Evolutionary conservation across 2,113 vertebrate genomes (phyloP).

Genomic region (Polyodon spathula): DNA sequence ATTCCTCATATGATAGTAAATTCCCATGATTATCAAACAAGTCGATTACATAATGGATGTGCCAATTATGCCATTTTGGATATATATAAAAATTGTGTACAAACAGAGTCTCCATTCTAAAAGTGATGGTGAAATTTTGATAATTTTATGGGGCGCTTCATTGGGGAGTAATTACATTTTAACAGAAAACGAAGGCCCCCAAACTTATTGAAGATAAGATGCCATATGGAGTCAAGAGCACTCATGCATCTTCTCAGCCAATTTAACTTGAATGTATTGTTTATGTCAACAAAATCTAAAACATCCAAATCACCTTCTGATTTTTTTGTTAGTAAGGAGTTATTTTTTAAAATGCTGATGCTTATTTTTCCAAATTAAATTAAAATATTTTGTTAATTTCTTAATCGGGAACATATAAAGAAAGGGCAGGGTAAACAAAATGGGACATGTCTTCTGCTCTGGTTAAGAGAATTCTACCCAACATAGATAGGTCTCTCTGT

Average conservation of each 20-base stretch:
- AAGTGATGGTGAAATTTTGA: too few species aligned
- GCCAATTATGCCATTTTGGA: neutral
- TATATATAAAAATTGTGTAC: too few species aligned
- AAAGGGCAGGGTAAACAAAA: neutral
- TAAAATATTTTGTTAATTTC: neutral
- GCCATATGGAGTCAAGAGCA: neutral
- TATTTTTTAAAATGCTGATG: neutral
- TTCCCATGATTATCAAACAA: too few species aligned
- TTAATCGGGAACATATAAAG: slow-evolving; percentile 5
- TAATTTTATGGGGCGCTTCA: too few species aligned
- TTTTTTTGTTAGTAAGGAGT: neutral
- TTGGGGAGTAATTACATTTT: slow-evolving; percentile 4
- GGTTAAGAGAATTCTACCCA: slow-evolving; percentile 5
- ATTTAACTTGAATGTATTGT: slow-evolving; percentile 6
- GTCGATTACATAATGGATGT: neutral
- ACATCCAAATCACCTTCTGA: slow-evolving; percentile 3
- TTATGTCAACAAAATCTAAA: neutral
- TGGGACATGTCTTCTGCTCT: slow-evolving; percentile 7
- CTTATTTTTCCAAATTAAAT: neutral
- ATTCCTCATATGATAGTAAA: neutral
- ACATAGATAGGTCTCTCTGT: slow-evolving; percentile 2
- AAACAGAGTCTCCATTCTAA: too few species aligned
- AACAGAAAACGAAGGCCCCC: slow-evolving; percentile 2
- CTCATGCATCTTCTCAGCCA: neutral
- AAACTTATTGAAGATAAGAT: slow-evolving; percentile 1